Base-by-base conservation (phyloP, 2,888 invertebrate genomes). In the Lasioglossum lativentre region DNA sequence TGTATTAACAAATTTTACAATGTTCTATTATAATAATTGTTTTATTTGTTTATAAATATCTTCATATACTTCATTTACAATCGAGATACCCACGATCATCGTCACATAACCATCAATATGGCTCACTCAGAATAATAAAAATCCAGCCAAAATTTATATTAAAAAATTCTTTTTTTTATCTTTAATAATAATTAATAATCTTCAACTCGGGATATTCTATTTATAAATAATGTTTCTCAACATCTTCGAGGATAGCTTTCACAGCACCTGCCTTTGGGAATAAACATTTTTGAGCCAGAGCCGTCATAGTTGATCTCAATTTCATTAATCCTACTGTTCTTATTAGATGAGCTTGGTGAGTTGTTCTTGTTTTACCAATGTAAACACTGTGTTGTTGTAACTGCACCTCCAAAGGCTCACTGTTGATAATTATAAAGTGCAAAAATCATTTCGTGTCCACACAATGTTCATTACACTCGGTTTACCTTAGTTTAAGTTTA, bases 301-400 rank as follows among this genome's bases (percentile, higher is more conserved):
- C 81, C 59, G 45, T 76, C 71, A 87, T 86, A 2, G 87, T 87
- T 73, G 66, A 66, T 0, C 78, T 45, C 16, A 86, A 30, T 63
- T 83, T 79, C 45, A 86, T 77, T 63, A 87, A 30, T 56, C 83
- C 83, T 56, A 87, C n/a, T 68, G 68, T 86, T 72, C 45, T 78
- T 34, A 86, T 42, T 42, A 80, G 2, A 68, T 56, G 74, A 6
- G 87, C 80, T 23, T 38, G 34, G 27, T 38, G 6, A 3, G 75
- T 78, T 34, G 19, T 34, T 75, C 34, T 52, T 8, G 52, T 76
- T 76, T 81, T 30, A 23, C 81, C 87, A 52, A 87, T 47, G 19
- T 87, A 86, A 14, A 83, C 34, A 40, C n/a, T 52, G 27, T 42
- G 73, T 8, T 79, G 42, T 5, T 70, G 78, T 27, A 87, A 80